Evolutionary conservation across 2,888 invertebrate genomes (phyloP).

Genomic region (Trichopoda pennipes): DNA sequence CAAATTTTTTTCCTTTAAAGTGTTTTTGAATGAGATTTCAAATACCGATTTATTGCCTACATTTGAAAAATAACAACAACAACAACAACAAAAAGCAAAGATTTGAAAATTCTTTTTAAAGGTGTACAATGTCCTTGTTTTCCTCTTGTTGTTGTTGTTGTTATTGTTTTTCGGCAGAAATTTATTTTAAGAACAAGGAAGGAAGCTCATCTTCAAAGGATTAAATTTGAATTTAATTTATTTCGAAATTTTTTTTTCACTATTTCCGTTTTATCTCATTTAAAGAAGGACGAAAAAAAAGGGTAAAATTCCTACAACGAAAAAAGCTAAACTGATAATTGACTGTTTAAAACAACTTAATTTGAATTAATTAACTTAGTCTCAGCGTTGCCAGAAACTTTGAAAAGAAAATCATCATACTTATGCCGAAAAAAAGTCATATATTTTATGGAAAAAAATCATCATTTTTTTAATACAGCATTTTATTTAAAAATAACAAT

Average conservation of each 20-base stretch:
- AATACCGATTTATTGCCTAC: conserved; percentile 3
- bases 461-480: too few species aligned
- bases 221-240: conserved; percentile 6
- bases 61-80: conserved; percentile 3
- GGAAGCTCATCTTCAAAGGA: conserved; percentile 15
- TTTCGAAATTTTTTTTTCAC: neutral
- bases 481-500: too few species aligned
- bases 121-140: conserved; percentile 1
- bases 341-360: too few species aligned
- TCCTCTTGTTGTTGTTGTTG: neutral
- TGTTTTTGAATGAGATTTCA: conserved; percentile 14
- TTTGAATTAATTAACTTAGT: too few species aligned
- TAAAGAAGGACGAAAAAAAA: neutral
- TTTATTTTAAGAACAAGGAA: neutral
- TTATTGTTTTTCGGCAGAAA: neutral
- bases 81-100: neutral
- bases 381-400: too few species aligned
- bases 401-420: too few species aligned
- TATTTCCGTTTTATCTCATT: neutral
- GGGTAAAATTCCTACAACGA: too few species aligned
- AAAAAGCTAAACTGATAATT: too few species aligned
- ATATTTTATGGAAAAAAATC: too few species aligned
- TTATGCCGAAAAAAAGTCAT: too few species aligned
- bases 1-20: neutral
- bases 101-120: conserved; percentile 11